Base-by-base conservation (phyloP, 2,888 invertebrate genomes). In the Boloria euphrosyne region DNA sequence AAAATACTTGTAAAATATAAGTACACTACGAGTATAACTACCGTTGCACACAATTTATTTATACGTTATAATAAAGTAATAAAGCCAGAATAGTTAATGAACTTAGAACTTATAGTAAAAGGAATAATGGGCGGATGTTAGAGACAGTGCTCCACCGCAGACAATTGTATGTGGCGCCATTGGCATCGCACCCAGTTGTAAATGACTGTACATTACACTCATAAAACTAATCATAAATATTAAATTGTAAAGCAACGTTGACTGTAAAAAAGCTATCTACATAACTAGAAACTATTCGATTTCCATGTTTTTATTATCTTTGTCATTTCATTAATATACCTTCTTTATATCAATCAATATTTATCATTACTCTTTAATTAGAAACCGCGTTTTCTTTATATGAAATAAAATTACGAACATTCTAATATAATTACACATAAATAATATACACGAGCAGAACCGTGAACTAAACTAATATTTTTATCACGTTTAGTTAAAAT, bases 131-230 rank as follows among this genome's bases (percentile, higher is more conserved):
- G 47, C 51, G 58, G 38, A 46, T 52, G 58, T 58, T 51, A 52
- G 52, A 64, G 64, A 64, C 58, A 64, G 51, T n/a, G 58, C 46
- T 58, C 51, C 43, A 52, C 58, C 64, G 64, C 64, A 64, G 64
- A 52, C 64, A 52, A 64, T 58, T 52, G 64, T 52, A 47, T 57
- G 51, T 58, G 64, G 64, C 64, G 64, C 64, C 64, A 64, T 58
- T 58, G 31, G 44, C 58, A 57, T 52, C 31, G 18, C 58, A 57
- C 51, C 58, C 55, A 46, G 46, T 58, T 64, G 64, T 38, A 58
- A 64, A 58, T 50, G 64, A 64, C 46, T 52, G 27, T 64, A 64
- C 57, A 55, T 50, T 58, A 47, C n/a, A 58, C 44, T 58, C 38
- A 27, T 64, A 58, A 64, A 58, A 58, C 46, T 31, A 64, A 58